Conservation (phyloP, 1,140 invertebrate genomes). For the Tetragonula clypearis region DNA sequence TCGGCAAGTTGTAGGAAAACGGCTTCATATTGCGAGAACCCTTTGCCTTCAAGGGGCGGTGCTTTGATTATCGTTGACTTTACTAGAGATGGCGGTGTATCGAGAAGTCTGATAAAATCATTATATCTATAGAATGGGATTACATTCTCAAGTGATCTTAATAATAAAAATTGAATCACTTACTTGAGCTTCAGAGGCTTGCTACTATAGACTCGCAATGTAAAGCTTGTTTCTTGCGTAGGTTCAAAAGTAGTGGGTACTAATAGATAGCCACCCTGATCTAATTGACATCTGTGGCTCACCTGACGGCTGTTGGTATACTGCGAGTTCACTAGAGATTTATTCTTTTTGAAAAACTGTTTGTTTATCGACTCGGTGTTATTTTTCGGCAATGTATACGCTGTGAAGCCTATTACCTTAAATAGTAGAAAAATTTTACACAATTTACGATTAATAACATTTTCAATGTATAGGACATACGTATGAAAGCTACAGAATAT, state of each 20-base stretch:
- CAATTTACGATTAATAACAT: background rate
- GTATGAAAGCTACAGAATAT: background rate
- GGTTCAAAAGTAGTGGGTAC: constrained; percentile 96
- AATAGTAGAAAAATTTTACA: constrained; percentile 36
- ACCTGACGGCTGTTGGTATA: constrained; percentile 96
- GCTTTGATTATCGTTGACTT: constrained; percentile 90
- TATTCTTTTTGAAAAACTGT: constrained; percentile 93
- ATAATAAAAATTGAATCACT: constrained; percentile 60
- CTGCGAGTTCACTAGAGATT: constrained; percentile 93
- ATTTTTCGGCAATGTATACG: constrained; percentile 90
- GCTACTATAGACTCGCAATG: constrained; percentile 90
- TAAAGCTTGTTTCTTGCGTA: constrained; percentile 93
- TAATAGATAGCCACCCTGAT: constrained; percentile 92
- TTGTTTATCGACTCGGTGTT: constrained; percentile 86
- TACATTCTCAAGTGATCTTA: background rate
- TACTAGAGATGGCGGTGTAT: constrained; percentile 87
- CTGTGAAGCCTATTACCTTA: constrained; percentile 94
- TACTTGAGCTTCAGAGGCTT: constrained; percentile 92
- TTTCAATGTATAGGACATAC: background rate
- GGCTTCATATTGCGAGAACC: constrained; percentile 93
- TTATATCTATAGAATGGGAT: background rate
- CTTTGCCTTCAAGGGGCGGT: constrained; percentile 87
- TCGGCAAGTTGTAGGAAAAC: constrained; percentile 95
- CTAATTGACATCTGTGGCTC: constrained; percentile 89
- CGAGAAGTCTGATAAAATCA: constrained; percentile 83